These are phyloP conservation scores for Bombus pascuorum DNA, from an alignment of 1,140 invertebrate genomes.

Conservation along the genomic window DNA sequence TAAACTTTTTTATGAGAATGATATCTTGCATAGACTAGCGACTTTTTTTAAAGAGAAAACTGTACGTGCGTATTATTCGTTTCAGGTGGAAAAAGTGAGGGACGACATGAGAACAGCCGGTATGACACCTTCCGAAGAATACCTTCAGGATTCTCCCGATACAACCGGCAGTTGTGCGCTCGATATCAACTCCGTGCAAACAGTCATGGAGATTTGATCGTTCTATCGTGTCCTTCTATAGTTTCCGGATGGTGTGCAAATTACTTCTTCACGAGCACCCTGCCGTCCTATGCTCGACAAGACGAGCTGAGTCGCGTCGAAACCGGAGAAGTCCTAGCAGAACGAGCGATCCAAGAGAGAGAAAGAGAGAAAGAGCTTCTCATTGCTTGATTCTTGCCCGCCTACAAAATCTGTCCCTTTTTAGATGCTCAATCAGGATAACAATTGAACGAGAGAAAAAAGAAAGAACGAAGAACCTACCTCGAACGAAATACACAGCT, in stretches of 20 bases:
- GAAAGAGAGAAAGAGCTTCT: neutral
- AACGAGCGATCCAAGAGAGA: slow-evolving; percentile 1
- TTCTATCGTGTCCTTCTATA: slow-evolving; percentile 4
- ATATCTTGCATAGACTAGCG: too few relatives aligned
- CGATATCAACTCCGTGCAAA: slow-evolving; percentile 77
- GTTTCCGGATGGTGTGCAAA: slow-evolving; percentile 43
- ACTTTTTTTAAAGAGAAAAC: neutral
- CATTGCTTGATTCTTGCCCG: slow-evolving; percentile 30
- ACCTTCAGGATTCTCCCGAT: slow-evolving; percentile 76
- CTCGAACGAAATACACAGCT: slow-evolving; percentile 55
- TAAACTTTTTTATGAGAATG: too few relatives aligned
- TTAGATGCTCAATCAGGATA: slow-evolving; percentile 45
- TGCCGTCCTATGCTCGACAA: slow-evolving; percentile 21
- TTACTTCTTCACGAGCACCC: slow-evolving; percentile 37
- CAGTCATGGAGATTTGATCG: slow-evolving; percentile 76
- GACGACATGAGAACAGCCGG: slow-evolving; percentile 82
- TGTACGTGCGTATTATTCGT: too few relatives aligned
- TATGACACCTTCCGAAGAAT: slow-evolving; percentile 81
- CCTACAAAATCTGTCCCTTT: slow-evolving; percentile 27
- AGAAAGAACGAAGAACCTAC: slow-evolving; percentile 55
- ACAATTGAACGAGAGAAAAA: slow-evolving; percentile 13
- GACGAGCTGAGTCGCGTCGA: neutral
- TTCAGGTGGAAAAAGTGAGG: slow-evolving; percentile 77
- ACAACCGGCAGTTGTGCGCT: slow-evolving; percentile 77
- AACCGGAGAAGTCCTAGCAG: neutral